Conservation (phyloP, 2,797 vertebrate species). For the Myotis myotis region DNA sequence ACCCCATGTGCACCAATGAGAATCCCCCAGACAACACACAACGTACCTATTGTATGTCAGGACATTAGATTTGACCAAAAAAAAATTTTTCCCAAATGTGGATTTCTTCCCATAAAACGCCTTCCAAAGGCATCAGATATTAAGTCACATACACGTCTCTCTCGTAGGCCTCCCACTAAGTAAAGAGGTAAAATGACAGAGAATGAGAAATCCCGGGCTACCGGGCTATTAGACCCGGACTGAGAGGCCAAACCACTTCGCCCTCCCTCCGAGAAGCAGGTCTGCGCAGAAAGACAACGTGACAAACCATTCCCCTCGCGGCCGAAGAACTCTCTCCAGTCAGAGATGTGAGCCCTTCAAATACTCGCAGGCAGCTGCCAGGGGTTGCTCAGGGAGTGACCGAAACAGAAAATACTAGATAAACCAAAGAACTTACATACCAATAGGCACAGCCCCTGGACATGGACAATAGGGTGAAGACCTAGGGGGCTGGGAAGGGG, state of each 20-base stretch:
- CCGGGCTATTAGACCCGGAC: conserved; percentile 45
- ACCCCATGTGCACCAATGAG: not conserved
- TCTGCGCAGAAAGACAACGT: conserved; percentile 39
- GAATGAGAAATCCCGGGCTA: conserved; percentile 20
- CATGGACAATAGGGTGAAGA: too few species aligned
- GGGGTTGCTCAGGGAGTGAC: conserved; percentile 60
- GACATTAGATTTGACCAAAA: not conserved
- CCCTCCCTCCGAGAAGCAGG: conserved; percentile 9
- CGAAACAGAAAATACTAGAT: conserved; percentile 55
- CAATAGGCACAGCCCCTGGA: too few species aligned
- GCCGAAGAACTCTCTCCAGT: conserved; percentile 60
- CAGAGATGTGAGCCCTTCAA: conserved; percentile 55
- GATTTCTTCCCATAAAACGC: conserved; percentile 8
- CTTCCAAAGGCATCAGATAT: conserved; percentile 2
- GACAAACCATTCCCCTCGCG: conserved; percentile 41
- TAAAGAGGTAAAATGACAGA: conserved; percentile 6
- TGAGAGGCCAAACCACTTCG: conserved; percentile 45
- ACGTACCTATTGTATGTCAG: not conserved
- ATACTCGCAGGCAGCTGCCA: conserved; percentile 55
- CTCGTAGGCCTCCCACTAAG: not conserved
- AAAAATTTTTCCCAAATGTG: not conserved
- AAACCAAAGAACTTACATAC: too few species aligned
- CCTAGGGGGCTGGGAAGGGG: too few species aligned
- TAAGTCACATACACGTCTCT: not conserved
- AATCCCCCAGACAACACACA: not conserved